Evolutionary conservation across 2,113 vertebrate species (phyloP).

Genomic region (Sus scrofa): T2T-Sscrofa CM000823.6:8103001-8103500

Average conservation of each 20-base stretch:
- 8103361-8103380: not conserved
- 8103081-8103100: too few relatives aligned
- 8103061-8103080: too few relatives aligned
- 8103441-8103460: not conserved
- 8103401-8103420: not conserved
- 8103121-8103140: too few relatives aligned
- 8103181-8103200: not conserved
- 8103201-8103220: too few relatives aligned
- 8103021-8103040: too few relatives aligned
- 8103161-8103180: too few relatives aligned
- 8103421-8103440: not conserved
- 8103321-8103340: accelerated
- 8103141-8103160: too few relatives aligned
- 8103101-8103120: too few relatives aligned
- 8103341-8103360: not conserved
- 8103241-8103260: not conserved
- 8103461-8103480: not conserved
- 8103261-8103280: not conserved
- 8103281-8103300: accelerated
- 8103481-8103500: accelerated
- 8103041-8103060: too few relatives aligned
- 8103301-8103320: not conserved
- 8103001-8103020: too few relatives aligned
- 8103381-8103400: not conserved
- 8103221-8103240: not conserved